phyloP scores from a whole-genome alignment of 2,797 vertebrate species.

The Poeciliopsis paucimaculata region DNA sequence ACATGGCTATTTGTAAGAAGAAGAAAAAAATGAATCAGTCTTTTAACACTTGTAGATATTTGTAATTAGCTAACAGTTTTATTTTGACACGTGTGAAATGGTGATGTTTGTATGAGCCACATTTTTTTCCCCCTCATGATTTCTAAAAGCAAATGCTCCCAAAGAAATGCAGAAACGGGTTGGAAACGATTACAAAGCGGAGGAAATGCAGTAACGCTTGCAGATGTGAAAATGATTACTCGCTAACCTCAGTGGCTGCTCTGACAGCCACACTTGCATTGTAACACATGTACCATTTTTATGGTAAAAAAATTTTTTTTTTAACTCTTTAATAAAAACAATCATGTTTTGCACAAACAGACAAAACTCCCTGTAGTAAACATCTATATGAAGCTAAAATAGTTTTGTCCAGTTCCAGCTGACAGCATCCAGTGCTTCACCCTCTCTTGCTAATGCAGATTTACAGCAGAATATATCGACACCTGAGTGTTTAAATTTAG shows the following conservation, averaged over 20 bases:
- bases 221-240: conserved; percentile 26
- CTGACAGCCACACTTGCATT: conserved; percentile 19
- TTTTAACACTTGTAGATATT: conserved; percentile 69
- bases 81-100: conserved; percentile 62
- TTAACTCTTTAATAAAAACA: conserved; percentile 21
- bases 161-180: conserved; percentile 76
- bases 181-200: conserved; percentile 34
- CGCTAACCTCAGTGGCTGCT: conserved; percentile 14
- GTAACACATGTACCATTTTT: conserved; percentile 19
- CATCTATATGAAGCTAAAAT: conserved; percentile 16
- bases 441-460: conserved; percentile 26
- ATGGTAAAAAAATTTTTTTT: too few species aligned
- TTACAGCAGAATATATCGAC: conserved; percentile 49
- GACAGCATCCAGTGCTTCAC: conserved; percentile 33
- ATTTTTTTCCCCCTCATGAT: conserved; percentile 11
- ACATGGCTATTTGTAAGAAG: conserved; percentile 29
- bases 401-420: conserved; percentile 27
- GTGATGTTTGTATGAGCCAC: conserved; percentile 60
- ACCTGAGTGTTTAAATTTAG: conserved; percentile 36
- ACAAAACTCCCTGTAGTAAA: not conserved
- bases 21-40: conserved; percentile 20
- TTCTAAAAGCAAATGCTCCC: conserved; percentile 56
- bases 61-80: conserved; percentile 71
- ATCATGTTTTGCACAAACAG: conserved; percentile 17
- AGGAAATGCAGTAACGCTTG: conserved; percentile 20